Evolutionary conservation across 1,140 invertebrate species (phyloP), one percentile per base, ranked within the genome.

Genomic region (Homalodisca vitripennis): DNA sequence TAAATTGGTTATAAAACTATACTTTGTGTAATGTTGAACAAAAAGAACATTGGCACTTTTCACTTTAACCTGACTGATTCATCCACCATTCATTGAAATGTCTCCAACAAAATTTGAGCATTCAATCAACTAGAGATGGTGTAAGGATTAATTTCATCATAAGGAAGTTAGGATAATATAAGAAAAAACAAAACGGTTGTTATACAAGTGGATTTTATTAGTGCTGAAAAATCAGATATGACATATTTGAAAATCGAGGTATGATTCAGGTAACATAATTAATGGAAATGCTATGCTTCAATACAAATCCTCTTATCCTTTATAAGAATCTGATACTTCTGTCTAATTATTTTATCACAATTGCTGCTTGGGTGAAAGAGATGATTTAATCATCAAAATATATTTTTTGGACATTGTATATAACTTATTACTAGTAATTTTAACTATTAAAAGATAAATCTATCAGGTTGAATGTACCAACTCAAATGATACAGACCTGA

Each of bases 211-310:
- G 22, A 51, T 51, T 51, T 51, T 51, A 51, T 51, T 51, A 51
- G 48, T 51, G 48, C 48, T 51, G 48, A 51, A 51, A 51, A 51
- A 22, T 51, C 48, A 51, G n/a, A 51, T 10, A 51, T 10, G 48
- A 51, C 48, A 51, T 51, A 3, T 3, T 22, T 51, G 48, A 12
- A 51, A 20, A 20, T 20, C n/a, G 48, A 51, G 48, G 48, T 51
- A 51, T 51, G 3, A 51, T 51, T 51, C 14, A 51, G 48, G 48
- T 51, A 51, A 51, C 48, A 22, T n/a, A 51, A 12, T 22, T 20
- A 10, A 20, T 14, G 48, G 48, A 51, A 12, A 51, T 3, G 48
- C 17, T 6, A 22, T 3, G 48, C 3, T 14, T 3, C 17, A 22
- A 22, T 14, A n/a, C 14, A 20, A 22, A 22, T 10, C 3, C 14